phyloP scores from a whole-genome alignment of 1,140 invertebrate species.

The Dryas iulia region DNA sequence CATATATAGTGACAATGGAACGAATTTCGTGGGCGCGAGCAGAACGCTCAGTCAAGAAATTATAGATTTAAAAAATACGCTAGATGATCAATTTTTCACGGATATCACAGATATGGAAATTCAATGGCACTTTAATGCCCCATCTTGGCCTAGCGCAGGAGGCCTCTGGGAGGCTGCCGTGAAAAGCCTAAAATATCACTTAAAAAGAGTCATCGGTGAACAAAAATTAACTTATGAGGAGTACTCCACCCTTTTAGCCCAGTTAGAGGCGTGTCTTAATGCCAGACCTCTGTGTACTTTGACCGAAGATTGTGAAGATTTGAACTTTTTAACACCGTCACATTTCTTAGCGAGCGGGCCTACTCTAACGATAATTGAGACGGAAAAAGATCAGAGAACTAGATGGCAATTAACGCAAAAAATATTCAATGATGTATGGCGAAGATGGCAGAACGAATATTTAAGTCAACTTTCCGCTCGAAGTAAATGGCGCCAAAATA shows the following conservation, averaged over 20 bases:
- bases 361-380: background rate
- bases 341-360: slow-evolving; percentile 5
- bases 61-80: background rate
- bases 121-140: slow-evolving; percentile 12
- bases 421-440: slow-evolving; percentile 19
- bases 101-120: slow-evolving; percentile 11
- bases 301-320: slow-evolving; percentile 7
- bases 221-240: slow-evolving; percentile 15
- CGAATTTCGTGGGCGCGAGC: slow-evolving; percentile 5
- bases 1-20: slow-evolving; percentile 18
- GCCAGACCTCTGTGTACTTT: slow-evolving; percentile 11
- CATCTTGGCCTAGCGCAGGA: slow-evolving; percentile 3
- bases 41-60: background rate
- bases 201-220: slow-evolving; percentile 12
- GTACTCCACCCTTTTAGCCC: slow-evolving; percentile 5
- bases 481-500: background rate
- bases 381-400: slow-evolving; percentile 2
- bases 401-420: slow-evolving; percentile 14
- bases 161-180: slow-evolving; percentile 15
- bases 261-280: slow-evolving; percentile 16
- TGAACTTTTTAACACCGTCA: slow-evolving; percentile 9
- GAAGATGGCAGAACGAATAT: slow-evolving; percentile 18
- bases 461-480: background rate
- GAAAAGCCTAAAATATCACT: slow-evolving; percentile 7
- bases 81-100: background rate